A percentile compares a stretch with the other conserved stretches of the same genome.
phyloP scores from a whole-genome alignment of 2,797 vertebrate genomes.

The Rhincodon typus region DNA sequence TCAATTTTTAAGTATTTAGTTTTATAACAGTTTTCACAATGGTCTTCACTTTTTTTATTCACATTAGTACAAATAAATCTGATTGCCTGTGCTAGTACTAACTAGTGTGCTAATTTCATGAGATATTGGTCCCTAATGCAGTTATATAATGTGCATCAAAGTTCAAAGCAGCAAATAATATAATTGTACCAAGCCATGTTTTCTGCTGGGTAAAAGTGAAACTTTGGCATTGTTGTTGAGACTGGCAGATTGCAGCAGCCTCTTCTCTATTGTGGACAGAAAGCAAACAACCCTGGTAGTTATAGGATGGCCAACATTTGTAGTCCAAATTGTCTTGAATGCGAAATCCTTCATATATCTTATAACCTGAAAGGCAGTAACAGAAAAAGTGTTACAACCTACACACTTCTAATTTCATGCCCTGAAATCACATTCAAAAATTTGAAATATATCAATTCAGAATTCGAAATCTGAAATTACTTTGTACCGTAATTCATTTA shows the following conservation, averaged over 20 bases:
- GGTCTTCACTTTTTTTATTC: not conserved
- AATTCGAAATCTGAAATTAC: not conserved
- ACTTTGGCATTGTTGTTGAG: slow-evolving; percentile 66
- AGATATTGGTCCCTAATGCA: not conserved
- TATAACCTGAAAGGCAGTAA: slow-evolving; percentile 62
- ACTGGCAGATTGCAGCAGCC: slow-evolving; percentile 69
- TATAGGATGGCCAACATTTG: slow-evolving; percentile 82
- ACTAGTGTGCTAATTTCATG: not conserved
- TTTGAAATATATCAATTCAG: not conserved
- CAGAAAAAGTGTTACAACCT: slow-evolving; percentile 38
- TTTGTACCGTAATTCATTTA: not conserved
- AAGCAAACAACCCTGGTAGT: slow-evolving; percentile 71
- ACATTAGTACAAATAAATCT: not conserved
- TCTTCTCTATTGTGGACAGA: slow-evolving; percentile 68
- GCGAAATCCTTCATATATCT: slow-evolving; percentile 60
- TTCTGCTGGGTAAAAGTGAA: slow-evolving; percentile 65
- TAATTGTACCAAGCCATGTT: slow-evolving; percentile 73
- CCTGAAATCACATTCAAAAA: not conserved
- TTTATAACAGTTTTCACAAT: not conserved
- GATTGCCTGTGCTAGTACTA: not conserved
- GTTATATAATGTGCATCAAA: not conserved
- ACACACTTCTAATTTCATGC: not conserved
- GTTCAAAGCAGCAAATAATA: not conserved
- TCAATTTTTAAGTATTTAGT: not conserved
- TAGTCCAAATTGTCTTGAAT: slow-evolving; percentile 61